phyloP scores from a whole-genome alignment of 2,888 invertebrate genomes.

The Ommatoiulus sabulosus region DNA sequence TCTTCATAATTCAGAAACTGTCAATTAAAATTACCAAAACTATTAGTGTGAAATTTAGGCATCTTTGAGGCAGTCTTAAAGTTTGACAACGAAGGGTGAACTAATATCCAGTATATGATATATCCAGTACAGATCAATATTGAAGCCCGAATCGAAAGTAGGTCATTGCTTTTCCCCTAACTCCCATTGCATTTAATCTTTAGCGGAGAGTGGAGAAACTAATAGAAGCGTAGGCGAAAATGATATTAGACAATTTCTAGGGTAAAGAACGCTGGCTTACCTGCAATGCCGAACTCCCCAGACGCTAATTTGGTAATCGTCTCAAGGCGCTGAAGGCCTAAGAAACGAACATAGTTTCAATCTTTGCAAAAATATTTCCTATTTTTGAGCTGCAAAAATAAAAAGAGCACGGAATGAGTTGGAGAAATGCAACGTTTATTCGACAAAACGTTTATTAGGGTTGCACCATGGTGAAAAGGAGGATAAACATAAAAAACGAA shows the following conservation, averaged over 20 bases:
- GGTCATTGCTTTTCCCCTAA: slow-evolving; percentile 16
- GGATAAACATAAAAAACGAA: slow-evolving; percentile 34
- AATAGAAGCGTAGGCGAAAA: background rate
- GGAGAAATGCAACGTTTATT: background rate
- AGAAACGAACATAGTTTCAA: background rate
- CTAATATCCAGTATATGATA: no score
- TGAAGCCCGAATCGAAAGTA: background rate
- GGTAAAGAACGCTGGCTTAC: background rate
- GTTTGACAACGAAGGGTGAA: background rate
- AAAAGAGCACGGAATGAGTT: background rate
- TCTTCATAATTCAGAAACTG: no score
- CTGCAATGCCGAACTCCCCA: slow-evolving; percentile 13
- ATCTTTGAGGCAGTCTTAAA: no score
- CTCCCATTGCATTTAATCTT: background rate
- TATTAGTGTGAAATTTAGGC: no score
- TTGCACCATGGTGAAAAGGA: slow-evolving; percentile 10
- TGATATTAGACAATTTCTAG: background rate
- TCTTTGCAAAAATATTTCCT: background rate
- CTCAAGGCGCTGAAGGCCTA: slow-evolving; percentile 23
- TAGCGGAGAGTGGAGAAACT: background rate
- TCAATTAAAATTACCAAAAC: no score
- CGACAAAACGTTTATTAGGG: background rate
- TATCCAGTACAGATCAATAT: background rate
- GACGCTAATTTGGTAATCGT: slow-evolving; percentile 23
- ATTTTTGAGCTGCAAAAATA: background rate